Base-by-base conservation (phyloP, 2,797 vertebrate genomes). In the Rhynchonycteris naso region DNA sequence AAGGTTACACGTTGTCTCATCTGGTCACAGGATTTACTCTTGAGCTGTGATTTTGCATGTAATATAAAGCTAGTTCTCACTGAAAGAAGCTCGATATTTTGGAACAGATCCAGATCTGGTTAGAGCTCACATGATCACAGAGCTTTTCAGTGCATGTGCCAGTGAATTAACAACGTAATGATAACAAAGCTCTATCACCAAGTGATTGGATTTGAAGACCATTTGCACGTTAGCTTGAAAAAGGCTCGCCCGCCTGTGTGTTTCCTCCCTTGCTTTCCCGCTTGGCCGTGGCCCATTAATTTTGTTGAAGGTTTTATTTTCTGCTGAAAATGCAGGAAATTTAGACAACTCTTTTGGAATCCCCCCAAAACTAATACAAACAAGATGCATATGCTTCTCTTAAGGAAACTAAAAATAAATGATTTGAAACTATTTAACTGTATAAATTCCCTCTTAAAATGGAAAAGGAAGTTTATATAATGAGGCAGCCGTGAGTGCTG, bases 271-370 rank as follows among this genome's bases (percentile, higher is more conserved):
- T 33, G 13, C 43, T 0, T 10, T 50, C 2, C 69, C 33, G 52
- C 95, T 95, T 96, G 97, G 96, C 97, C 97, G 54, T 93, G 81
- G 0, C 0, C 93, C 95, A 97, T 98, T 97, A 96, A 97, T 98
- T 98, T 97, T 98, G 96, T 94, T 94, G 96, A 97, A 98, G 94
- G 96, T 98, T 98, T 98, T 98, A 91, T 98, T 98, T 98, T 98
- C 97, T 98, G 97, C 97, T 98, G 97, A 98, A 98, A 98, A 97
- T 86, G 97, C 97, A 98, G 97, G 97, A 98, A 98, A 98, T 98
- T 97, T 97, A 98, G 98, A 97, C 97, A 96, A 97, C 96, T 96
- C 95, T 97, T 95, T 98, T 98, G 98, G 98, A 98, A 98, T 97
- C 79, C 88, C 95, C 97, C 98, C 98, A 98, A 97, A 98, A 97